Evolutionary conservation across 2,113 vertebrate genomes (phyloP).

Genomic region (Microtus montanus): DNA sequence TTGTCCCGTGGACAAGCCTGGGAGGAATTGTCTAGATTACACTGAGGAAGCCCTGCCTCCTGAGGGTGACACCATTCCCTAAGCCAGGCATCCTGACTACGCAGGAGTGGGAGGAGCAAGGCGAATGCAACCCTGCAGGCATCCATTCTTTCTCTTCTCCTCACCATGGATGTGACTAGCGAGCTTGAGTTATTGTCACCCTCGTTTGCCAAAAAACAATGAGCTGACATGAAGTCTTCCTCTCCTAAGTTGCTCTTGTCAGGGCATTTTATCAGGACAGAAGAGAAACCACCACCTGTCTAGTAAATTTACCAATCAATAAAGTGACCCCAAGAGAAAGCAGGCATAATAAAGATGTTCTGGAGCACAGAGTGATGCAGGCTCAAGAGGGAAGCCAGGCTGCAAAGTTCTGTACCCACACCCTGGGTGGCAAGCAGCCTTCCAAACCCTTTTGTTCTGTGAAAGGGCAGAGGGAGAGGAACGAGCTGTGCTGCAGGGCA

Average conservation of each 20-base stretch:
- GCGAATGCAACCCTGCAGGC: not conserved
- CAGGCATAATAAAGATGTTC: not conserved
- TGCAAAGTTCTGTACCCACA: rapidly evolving
- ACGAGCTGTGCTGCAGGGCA: rapidly evolving
- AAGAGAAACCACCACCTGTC: not conserved
- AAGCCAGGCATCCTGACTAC: not conserved
- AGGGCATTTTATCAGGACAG: not conserved
- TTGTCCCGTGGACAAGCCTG: not conserved
- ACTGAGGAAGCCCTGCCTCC: not conserved
- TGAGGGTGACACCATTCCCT: not conserved
- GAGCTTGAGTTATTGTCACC: not conserved
- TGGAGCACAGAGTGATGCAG: rapidly evolving
- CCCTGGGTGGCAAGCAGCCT: rapidly evolving
- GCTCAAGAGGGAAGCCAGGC: rapidly evolving
- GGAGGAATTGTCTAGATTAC: not conserved
- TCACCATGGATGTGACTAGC: not conserved
- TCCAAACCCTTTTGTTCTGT: not conserved
- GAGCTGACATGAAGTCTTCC: not conserved
- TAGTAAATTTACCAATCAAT: not conserved
- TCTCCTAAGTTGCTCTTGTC: not conserved
- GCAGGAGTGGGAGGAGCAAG: not conserved
- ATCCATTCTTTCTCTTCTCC: not conserved
- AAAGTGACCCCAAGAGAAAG: not conserved
- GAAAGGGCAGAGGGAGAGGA: not conserved
- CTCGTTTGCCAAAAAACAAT: not conserved